Percentiles rank a stretch among this genome's conserved stretches.
Conservation (phyloP, 2,888 invertebrate species). For the Coleophora deauratella region DNA sequence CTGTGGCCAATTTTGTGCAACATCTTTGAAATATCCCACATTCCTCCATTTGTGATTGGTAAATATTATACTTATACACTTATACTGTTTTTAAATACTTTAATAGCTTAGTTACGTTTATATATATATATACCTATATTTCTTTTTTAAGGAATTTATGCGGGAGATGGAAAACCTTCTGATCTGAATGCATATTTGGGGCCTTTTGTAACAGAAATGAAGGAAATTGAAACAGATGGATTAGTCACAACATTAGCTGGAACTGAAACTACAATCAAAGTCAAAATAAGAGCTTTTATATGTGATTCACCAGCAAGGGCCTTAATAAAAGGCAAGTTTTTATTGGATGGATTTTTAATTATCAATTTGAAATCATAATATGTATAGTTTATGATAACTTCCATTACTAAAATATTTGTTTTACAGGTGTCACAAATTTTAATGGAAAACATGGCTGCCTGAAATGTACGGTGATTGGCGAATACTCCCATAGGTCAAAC, state of each 20-base stretch:
- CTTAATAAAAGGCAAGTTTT: slow-evolving; percentile 5
- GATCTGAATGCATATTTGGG: slow-evolving; percentile 2
- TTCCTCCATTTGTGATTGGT: slow-evolving; percentile 2
- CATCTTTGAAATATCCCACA: slow-evolving; percentile 2
- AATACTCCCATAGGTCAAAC: slow-evolving; percentile 10
- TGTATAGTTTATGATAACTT: too few relatives aligned
- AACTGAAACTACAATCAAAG: background rate
- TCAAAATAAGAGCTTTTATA: slow-evolving; percentile 5
- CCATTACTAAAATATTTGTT: background rate
- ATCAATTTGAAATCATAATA: too few relatives aligned
- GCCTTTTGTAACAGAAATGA: slow-evolving; percentile 4
- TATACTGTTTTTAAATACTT: too few relatives aligned
- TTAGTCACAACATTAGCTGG: background rate
- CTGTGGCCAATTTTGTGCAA: slow-evolving; percentile 6
- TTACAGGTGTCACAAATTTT: slow-evolving; percentile 12
- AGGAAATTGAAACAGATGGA: background rate
- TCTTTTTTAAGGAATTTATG: slow-evolving; percentile 2
- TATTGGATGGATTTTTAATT: background rate
- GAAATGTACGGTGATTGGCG: slow-evolving; percentile 9
- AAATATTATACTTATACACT: background rate
- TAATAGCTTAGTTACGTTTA: background rate
- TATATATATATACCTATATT: background rate
- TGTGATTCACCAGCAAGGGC: slow-evolving; percentile 9
- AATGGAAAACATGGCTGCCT: slow-evolving; percentile 11
- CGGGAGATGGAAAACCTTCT: slow-evolving; percentile 1